Conservation (phyloP, 2,888 invertebrate species). For the Cistogaster globosa region DNA sequence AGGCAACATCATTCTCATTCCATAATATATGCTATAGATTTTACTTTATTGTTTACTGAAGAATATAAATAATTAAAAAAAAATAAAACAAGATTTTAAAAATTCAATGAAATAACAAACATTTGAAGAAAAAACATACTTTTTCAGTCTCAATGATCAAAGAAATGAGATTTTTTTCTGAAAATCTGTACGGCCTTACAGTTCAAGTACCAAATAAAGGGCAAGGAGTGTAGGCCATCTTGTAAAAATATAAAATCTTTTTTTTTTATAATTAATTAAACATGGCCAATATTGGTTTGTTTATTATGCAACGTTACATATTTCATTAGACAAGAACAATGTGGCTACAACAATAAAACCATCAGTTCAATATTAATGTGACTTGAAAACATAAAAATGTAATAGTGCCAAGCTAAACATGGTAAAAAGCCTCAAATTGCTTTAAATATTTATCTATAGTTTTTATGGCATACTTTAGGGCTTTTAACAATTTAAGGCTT, state of each 20-base stretch:
- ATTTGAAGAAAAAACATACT: too few relatives aligned
- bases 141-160: too few relatives aligned
- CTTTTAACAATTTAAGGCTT: conserved; percentile 10
- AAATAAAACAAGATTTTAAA: too few relatives aligned
- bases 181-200: not conserved
- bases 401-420: conserved; percentile 23
- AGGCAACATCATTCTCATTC: conserved; percentile 1
- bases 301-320: not conserved
- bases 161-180: not conserved
- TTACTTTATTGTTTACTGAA: conserved; percentile 1
- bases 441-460: conserved; percentile 15
- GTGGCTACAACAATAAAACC: not conserved
- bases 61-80: too few relatives aligned
- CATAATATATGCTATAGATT: conserved; percentile 15
- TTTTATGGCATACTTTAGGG: conserved; percentile 33
- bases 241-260: not conserved
- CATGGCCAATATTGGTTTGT: not conserved
- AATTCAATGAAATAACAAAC: too few relatives aligned
- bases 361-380: not conserved
- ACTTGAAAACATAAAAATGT: conserved; percentile 11
- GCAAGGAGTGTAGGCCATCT: not conserved
- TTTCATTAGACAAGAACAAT: not conserved
- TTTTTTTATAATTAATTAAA: conserved; percentile 12
- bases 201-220: not conserved
- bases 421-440: conserved; percentile 10